These are phyloP conservation scores for Falco peregrinus DNA, from an alignment of 2,797 vertebrate genomes.

Conservation along the genomic window DNA sequence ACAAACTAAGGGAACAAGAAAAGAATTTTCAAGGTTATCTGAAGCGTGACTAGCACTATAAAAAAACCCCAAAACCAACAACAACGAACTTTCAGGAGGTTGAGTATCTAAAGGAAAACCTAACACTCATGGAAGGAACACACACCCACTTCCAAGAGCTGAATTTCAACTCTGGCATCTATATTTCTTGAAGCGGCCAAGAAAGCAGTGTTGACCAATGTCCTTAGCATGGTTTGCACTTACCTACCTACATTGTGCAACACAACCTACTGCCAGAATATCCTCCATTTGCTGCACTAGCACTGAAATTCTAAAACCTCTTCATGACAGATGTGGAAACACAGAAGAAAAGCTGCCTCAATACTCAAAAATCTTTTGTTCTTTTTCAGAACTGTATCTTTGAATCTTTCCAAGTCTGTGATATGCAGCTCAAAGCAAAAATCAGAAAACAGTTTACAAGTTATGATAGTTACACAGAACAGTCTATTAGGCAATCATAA, in stretches of 20 bases:
- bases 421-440: not conserved
- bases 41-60: not conserved
- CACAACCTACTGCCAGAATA: not conserved
- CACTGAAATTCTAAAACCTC: not conserved
- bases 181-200: not conserved
- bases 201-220: not conserved
- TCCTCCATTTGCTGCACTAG: not conserved
- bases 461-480: not conserved
- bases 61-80: not conserved
- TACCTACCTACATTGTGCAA: not conserved
- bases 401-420: not conserved
- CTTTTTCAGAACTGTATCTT: not conserved
- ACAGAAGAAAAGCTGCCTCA: not conserved
- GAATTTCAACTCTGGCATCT: not conserved
- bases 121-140: not conserved
- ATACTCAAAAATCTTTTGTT: not conserved
- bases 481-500: not conserved
- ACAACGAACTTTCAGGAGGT: not conserved
- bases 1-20: not conserved
- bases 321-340: not conserved
- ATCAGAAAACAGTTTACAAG: not conserved
- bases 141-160: not conserved
- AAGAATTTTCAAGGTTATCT: not conserved
- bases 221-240: not conserved
- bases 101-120: not conserved